These are phyloP conservation scores for Scomberomorus guttatus DNA, from an alignment of 2,797 vertebrate species.

Conservation along the genomic window DNA sequence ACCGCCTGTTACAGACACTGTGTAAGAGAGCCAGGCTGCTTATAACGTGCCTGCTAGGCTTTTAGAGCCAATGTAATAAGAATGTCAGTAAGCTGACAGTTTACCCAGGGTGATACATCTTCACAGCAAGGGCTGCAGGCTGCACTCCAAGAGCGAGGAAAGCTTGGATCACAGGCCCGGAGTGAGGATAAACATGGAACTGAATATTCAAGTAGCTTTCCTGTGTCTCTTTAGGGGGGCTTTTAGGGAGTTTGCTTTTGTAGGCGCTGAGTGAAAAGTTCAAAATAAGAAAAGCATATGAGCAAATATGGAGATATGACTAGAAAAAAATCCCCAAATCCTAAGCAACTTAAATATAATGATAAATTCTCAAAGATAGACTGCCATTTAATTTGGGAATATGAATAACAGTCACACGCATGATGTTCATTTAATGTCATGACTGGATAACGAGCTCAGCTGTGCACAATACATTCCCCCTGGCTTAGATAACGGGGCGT, in stretches of 20 bases:
- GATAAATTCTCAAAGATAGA: neutral
- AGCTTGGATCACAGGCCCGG: constrained; percentile 36
- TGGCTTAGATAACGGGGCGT: constrained; percentile 57
- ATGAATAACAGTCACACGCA: constrained; percentile 34
- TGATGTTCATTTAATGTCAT: constrained; percentile 50
- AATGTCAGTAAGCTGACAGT: constrained; percentile 69
- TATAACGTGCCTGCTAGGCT: constrained; percentile 61
- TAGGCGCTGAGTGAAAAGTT: constrained; percentile 17
- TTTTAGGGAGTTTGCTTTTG: constrained; percentile 43
- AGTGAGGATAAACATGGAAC: constrained; percentile 59
- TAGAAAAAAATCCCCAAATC: neutral
- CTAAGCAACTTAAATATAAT: neutral
- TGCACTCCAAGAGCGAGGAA: constrained; percentile 50
- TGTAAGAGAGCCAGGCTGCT: constrained; percentile 53
- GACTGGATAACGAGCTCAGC: constrained; percentile 66
- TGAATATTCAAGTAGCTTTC: constrained; percentile 52
- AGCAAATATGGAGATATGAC: constrained; percentile 20
- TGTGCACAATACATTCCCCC: constrained; percentile 69
- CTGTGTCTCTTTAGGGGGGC: constrained; percentile 2
- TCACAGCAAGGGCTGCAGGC: constrained; percentile 64
- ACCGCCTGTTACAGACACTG: constrained; percentile 50
- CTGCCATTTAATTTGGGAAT: constrained; percentile 39
- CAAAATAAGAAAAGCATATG: constrained; percentile 1
- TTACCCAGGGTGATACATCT: constrained; percentile 67
- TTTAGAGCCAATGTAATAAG: constrained; percentile 64